A percentile compares a stretch with the other conserved stretches of the same genome.
phyloP scores from a whole-genome alignment of 2,888 invertebrate genomes.

The Tipula vernalis region DNA sequence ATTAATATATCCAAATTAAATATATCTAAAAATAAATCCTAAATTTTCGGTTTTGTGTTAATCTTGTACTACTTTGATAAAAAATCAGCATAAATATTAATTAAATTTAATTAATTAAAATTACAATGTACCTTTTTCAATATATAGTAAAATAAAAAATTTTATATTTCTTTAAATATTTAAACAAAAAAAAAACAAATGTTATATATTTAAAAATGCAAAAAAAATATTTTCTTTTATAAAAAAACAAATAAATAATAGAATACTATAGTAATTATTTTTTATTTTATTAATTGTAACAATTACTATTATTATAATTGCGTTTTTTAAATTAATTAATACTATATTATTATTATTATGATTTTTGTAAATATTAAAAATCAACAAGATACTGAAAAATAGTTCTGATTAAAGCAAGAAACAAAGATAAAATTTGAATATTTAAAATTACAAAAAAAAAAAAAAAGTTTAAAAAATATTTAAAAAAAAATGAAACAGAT shows the following conservation, averaged over 20 bases:
- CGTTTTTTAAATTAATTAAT: neutral
- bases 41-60: neutral
- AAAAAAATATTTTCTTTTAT: neutral
- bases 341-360: neutral
- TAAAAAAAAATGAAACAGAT: neutral
- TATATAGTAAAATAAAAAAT: neutral
- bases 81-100: neutral
- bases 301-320: neutral
- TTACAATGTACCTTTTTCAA: conserved; percentile 4
- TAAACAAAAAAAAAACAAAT: neutral
- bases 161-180: neutral
- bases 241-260: neutral
- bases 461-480: neutral
- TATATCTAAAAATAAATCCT: neutral
- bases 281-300: neutral
- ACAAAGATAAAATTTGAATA: neutral
- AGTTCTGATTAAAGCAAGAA: neutral
- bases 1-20: neutral
- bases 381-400: neutral
- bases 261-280: neutral
- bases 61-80: neutral
- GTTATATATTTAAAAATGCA: neutral
- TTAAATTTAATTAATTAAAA: conserved; percentile 4
- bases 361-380: neutral
- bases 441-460: neutral